These are phyloP conservation scores for Troides helena DNA, from an alignment of 2,888 invertebrate species.

Conservation along the genomic window DNA sequence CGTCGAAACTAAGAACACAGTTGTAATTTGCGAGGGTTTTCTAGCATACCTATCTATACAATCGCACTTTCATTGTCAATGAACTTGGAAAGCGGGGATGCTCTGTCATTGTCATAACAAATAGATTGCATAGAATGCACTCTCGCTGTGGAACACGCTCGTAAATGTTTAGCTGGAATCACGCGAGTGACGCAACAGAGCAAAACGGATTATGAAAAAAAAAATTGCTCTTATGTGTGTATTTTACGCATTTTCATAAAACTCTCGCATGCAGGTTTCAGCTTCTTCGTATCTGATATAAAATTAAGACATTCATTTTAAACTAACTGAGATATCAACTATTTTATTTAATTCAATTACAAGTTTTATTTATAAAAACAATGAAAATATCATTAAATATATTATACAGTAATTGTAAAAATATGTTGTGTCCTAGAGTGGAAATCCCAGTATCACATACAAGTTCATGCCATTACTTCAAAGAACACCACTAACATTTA, in stretches of 20 bases:
- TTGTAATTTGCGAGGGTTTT: slow-evolving; percentile 69
- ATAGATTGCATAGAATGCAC: slow-evolving; percentile 72
- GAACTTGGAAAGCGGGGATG: slow-evolving; percentile 79
- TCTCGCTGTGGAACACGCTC: slow-evolving; percentile 66
- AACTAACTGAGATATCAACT: no score
- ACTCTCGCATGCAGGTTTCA: not conserved
- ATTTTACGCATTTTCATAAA: slow-evolving; percentile 6
- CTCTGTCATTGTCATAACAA: slow-evolving; percentile 69
- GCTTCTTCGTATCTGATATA: not conserved
- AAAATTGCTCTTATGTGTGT: slow-evolving; percentile 19
- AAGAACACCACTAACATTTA: no score
- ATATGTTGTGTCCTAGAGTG: no score
- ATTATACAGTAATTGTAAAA: no score
- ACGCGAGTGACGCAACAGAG: slow-evolving; percentile 59
- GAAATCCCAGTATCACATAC: no score
- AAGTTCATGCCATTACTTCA: no score
- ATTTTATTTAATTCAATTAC: no score
- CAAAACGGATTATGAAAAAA: slow-evolving; percentile 28
- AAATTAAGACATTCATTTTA: no score
- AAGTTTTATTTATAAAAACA: no score
- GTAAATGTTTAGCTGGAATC: slow-evolving; percentile 42
- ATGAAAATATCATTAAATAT: no score
- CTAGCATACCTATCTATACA: slow-evolving; percentile 60
- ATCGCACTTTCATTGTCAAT: slow-evolving; percentile 76
- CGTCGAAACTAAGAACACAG: slow-evolving; percentile 28